These are phyloP conservation scores for Elaeidobius kamerunicus DNA, from an alignment of 2,888 invertebrate species.

Conservation along the genomic window DNA sequence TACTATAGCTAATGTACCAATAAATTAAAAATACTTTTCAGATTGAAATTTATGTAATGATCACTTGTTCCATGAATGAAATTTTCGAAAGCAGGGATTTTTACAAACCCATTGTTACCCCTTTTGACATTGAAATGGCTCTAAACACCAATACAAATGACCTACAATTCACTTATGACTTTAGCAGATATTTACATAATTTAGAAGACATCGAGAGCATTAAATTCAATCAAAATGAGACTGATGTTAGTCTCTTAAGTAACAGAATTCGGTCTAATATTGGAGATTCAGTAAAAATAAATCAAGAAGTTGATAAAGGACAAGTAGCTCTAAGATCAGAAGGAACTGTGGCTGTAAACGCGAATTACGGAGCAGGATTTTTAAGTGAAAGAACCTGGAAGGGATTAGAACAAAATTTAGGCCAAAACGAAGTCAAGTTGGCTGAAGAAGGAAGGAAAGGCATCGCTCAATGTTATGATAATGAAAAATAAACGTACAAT, in stretches of 20 bases:
- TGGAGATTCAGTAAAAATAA: conserved; percentile 13
- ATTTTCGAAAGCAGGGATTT: conserved; percentile 81
- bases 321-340: conserved; percentile 46
- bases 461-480: conserved; percentile 67
- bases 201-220: conserved; percentile 28
- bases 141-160: conserved; percentile 54
- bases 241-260: conserved; percentile 73
- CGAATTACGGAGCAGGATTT: conserved; percentile 60
- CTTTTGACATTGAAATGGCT: conserved; percentile 88
- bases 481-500: too few relatives aligned
- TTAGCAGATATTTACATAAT: conserved; percentile 60
- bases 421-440: conserved; percentile 65
- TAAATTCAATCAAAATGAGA: conserved; percentile 32
- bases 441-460: conserved; percentile 73
- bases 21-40: conserved; percentile 45
- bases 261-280: conserved; percentile 55
- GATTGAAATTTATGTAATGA: conserved; percentile 88
- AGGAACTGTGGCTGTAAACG: conserved; percentile 52
- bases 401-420: conserved; percentile 80
- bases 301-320: neutral
- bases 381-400: conserved; percentile 74
- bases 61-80: conserved; percentile 90
- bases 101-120: conserved; percentile 85
- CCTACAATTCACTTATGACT: conserved; percentile 58
- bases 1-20: neutral